Percentiles rank a stretch among this genome's conserved stretches.
phyloP scores from a whole-genome alignment of 2,113 vertebrate genomes.

The Cairina moschata region DNA sequence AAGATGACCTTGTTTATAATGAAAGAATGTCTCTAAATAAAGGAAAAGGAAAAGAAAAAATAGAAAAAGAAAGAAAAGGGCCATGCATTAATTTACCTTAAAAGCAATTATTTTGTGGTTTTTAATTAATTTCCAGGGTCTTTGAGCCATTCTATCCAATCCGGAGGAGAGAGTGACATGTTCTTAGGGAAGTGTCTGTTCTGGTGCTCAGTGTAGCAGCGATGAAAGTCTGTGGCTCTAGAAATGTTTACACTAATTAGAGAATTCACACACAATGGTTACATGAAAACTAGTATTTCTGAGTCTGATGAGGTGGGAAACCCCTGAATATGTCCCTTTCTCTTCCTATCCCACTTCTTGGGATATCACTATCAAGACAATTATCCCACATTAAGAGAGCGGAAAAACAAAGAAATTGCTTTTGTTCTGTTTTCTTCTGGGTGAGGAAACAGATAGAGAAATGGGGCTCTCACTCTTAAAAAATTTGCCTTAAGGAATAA shows the following conservation, averaged over 20 bases:
- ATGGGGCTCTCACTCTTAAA: not conserved
- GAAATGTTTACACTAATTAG: conserved; percentile 14
- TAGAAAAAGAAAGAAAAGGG: not conserved
- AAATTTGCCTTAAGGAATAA: not conserved
- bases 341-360: not conserved
- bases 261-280: not conserved
- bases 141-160: not conserved
- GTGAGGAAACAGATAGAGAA: not conserved
- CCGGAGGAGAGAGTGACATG: not conserved
- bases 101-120: not conserved
- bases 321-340: not conserved
- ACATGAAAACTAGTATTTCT: not conserved
- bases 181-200: not conserved
- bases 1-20: conserved; percentile 75
- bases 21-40: conserved; percentile 55
- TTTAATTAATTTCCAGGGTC: not conserved
- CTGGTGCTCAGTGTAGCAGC: not conserved
- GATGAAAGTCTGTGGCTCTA: not conserved
- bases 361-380: not conserved
- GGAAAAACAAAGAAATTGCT: not conserved
- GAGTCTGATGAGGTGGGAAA: not conserved
- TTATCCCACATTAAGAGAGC: not conserved
- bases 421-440: not conserved
- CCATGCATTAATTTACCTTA: not conserved
- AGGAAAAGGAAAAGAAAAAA: not conserved